Conservation (phyloP, 2,113 vertebrate genomes). For the Callipepla californica region DNA sequence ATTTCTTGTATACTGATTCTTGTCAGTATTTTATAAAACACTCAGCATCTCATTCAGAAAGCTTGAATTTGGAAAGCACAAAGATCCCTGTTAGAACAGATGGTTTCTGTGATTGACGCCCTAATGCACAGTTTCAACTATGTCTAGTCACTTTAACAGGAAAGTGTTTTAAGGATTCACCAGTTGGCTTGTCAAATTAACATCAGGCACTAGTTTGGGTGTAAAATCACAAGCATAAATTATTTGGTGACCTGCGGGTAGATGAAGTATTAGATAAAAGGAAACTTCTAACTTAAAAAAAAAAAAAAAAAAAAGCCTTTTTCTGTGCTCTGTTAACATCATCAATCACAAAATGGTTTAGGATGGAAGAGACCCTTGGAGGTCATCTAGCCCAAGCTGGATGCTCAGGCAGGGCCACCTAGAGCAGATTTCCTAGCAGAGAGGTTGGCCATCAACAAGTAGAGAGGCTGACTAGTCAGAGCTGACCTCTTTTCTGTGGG, state of each 20-base stretch:
- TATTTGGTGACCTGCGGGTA: conserved; percentile 17
- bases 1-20: conserved; percentile 60
- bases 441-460: background rate
- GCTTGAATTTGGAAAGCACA: conserved; percentile 42
- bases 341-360: background rate
- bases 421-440: background rate
- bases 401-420: background rate
- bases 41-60: conserved; percentile 57
- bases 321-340: background rate
- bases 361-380: background rate
- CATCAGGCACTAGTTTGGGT: conserved; percentile 46
- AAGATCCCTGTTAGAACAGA: conserved; percentile 65
- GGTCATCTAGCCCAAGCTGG: background rate
- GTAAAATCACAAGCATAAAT: conserved; percentile 50
- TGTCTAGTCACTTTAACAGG: conserved; percentile 63
- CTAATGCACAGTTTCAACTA: conserved; percentile 65
- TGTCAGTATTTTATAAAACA: conserved; percentile 65
- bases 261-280: background rate
- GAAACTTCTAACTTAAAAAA: background rate
- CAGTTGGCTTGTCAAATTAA: conserved; percentile 69
- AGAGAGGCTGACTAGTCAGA: background rate
- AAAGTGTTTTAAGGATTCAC: conserved; percentile 62
- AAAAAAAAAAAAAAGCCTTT: background rate
- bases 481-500: background rate
- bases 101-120: conserved; percentile 64